A percentile compares a stretch with the other conserved stretches of the same genome.
Conservation (phyloP, 2,797 vertebrate species). For the Melanotaenia nigrans region DNA sequence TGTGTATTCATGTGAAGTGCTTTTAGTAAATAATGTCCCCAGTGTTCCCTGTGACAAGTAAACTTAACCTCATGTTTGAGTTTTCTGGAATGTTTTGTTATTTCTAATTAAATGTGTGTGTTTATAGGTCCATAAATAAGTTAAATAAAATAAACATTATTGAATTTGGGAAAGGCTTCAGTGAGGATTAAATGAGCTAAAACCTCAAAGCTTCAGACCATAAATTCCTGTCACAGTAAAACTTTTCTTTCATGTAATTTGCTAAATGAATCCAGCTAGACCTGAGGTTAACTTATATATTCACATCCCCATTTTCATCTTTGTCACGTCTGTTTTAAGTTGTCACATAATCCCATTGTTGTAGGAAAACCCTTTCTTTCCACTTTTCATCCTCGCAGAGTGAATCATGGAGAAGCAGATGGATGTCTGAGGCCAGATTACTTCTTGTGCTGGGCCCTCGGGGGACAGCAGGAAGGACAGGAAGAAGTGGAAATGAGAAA, state of each 20-base stretch:
- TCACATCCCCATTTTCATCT: neutral
- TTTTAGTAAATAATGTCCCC: neutral
- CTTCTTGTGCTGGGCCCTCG: constrained; percentile 11
- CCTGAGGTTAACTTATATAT: neutral
- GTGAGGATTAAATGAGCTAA: neutral
- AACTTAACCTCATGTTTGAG: neutral
- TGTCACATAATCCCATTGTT: neutral
- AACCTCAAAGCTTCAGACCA: neutral
- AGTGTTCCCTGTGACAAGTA: neutral
- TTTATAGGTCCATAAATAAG: neutral
- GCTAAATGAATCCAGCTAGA: neutral
- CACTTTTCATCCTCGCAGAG: constrained; percentile 1
- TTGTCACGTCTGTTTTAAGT: neutral
- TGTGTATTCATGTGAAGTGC: neutral
- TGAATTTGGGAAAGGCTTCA: too few species aligned
- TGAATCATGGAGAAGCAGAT: constrained; percentile 23
- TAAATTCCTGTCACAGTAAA: neutral
- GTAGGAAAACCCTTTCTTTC: neutral
- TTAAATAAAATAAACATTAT: neutral
- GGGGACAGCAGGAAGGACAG: constrained; percentile 13
- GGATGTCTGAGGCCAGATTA: constrained; percentile 5
- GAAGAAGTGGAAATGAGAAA: constrained; percentile 25
- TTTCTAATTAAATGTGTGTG: neutral
- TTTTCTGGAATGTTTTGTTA: neutral
- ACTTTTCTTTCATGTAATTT: neutral